These are phyloP conservation scores for Jordanella pulchra DNA, from an alignment of 2,797 vertebrate genomes.

Conservation along the genomic window DNA sequence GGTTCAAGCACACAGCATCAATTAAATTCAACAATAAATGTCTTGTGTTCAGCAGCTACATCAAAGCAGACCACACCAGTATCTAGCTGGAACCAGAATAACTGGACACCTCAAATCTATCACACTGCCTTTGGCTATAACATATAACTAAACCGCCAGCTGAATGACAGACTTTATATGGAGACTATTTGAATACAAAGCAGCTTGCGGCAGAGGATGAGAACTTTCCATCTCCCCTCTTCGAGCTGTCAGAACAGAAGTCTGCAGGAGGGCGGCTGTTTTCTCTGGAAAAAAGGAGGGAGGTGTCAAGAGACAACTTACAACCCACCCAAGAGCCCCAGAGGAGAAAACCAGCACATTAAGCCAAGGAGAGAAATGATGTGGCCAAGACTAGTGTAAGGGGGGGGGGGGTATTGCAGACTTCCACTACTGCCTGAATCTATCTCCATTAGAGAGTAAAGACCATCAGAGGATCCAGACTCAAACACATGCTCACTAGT, in stretches of 20 bases:
- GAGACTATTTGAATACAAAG: conserved; percentile 68
- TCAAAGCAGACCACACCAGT: conserved; percentile 24
- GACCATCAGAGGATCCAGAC: conserved; percentile 64
- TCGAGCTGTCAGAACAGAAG: conserved; percentile 58
- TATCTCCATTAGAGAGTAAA: conserved; percentile 73
- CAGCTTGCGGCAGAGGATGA: conserved; percentile 60
- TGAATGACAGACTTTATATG: conserved; percentile 63
- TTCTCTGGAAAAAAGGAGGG: conserved; percentile 51
- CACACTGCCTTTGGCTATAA: conserved; percentile 53
- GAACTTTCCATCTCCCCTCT: conserved; percentile 69
- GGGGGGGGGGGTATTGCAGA: neutral
- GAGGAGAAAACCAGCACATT: conserved; percentile 65
- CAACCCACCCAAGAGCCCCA: conserved; percentile 62
- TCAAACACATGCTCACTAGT: conserved; percentile 39
- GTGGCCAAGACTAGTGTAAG: conserved; percentile 33
- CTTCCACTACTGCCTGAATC: conserved; percentile 57
- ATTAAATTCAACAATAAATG: conserved; percentile 30
- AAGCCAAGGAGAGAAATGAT: conserved; percentile 69
- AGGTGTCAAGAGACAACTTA: conserved; percentile 68
- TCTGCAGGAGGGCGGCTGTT: conserved; percentile 61
- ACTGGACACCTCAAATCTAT: conserved; percentile 5
- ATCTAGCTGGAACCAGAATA: conserved; percentile 4
- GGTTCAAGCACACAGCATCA: conserved; percentile 39
- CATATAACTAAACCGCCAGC: conserved; percentile 48
- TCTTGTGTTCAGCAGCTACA: conserved; percentile 20